Base-by-base conservation (phyloP, 2,888 invertebrate species). In the Agapetus fuscipes region DNA sequence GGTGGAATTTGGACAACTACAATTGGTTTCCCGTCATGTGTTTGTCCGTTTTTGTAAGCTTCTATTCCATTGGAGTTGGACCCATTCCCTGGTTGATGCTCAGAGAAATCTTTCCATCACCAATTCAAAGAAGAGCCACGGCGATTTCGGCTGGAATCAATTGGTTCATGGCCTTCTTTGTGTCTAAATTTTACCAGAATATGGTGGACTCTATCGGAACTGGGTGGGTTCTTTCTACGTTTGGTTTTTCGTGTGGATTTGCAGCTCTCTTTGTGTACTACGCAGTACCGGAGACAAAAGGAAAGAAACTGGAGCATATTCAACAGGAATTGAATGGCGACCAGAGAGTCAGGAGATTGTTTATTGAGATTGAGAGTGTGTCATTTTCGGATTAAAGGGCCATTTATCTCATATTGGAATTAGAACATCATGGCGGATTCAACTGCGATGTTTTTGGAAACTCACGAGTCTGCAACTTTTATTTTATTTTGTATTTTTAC, bases 41-140 rank as follows among this genome's bases (percentile, higher is more conserved):
- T 13, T 54, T 80, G 6, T 66, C 72, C 7, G 45, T 72, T 6
- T 80, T 69, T 52, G 73, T 80, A 2, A 62, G 69, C 3, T 66
- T 70, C 1, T 83, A 79, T 52, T 76, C 78, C 0, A 57, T 76
- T 15, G 83, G 83, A 1, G 76, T 73, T 13, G 83, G 82, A 0
- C 81, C 82, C 0, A 76, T 83, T 16, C 83, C 83, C 1, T 82
- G 83, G 80, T 58, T 83, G 52, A 75, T 83, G 70, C 51, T 76
- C 13, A 64, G 81, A 31, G 82, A 83, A 56, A 66, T 83, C 27
- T 76, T 85, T 50, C 68, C 83, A 4, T 57, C 71, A 1, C 69
- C 78, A 43, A 72, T 74, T 1, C 78, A 75, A 33, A 74, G 71
- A 30, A 54, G 73, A 39, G 83, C 83, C 0, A 76, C 79, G 17